Conservation (phyloP, 92 coral and sea anemone genomes). For the Plumapathes pennacea region DNA sequence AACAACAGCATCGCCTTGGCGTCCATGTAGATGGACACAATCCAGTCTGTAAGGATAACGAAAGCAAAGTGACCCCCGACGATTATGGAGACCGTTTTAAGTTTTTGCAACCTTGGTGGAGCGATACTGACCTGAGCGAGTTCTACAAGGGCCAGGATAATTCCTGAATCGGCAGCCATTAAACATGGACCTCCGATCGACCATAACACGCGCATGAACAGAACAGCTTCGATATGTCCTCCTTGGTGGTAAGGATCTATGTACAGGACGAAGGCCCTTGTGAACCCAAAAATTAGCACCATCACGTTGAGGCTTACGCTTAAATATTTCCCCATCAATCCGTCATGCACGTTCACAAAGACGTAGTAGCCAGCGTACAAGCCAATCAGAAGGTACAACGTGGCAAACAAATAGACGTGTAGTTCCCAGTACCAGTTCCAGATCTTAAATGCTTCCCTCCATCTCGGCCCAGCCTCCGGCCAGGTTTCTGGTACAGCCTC, state of each 20-base stretch:
- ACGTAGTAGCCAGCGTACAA: slow-evolving; percentile 64
- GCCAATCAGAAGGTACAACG: slow-evolving; percentile 37
- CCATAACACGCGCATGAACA: slow-evolving; percentile 70
- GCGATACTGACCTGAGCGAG: slow-evolving; percentile 53
- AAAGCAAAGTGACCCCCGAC: slow-evolving; percentile 46
- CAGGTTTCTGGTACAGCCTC: slow-evolving; percentile 46
- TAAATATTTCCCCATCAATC: slow-evolving; percentile 55
- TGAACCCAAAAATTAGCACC: slow-evolving; percentile 56
- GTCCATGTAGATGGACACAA: slow-evolving; percentile 56
- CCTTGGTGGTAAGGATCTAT: slow-evolving; percentile 83
- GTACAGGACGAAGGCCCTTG: slow-evolving; percentile 61
- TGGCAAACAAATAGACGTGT: slow-evolving; percentile 60
- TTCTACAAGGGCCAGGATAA: slow-evolving; percentile 58
- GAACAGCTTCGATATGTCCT: slow-evolving; percentile 32
- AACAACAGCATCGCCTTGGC: slow-evolving; percentile 73
- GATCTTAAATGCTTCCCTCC: slow-evolving; percentile 58
- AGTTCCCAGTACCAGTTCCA: slow-evolving; percentile 77
- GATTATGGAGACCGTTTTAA: slow-evolving; percentile 25
- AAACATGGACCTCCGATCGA: slow-evolving; percentile 69
- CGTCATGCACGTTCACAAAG: slow-evolving; percentile 55
- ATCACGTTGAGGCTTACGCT: slow-evolving; percentile 56
- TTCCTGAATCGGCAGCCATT: slow-evolving; percentile 67
- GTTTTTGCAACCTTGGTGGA: slow-evolving; percentile 61
- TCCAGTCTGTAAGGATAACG: slow-evolving; percentile 55
- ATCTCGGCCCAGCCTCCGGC: slow-evolving; percentile 79